Evolutionary conservation across 2,113 vertebrate genomes (phyloP).

Genomic region (Phasianus colchicus): DNA sequence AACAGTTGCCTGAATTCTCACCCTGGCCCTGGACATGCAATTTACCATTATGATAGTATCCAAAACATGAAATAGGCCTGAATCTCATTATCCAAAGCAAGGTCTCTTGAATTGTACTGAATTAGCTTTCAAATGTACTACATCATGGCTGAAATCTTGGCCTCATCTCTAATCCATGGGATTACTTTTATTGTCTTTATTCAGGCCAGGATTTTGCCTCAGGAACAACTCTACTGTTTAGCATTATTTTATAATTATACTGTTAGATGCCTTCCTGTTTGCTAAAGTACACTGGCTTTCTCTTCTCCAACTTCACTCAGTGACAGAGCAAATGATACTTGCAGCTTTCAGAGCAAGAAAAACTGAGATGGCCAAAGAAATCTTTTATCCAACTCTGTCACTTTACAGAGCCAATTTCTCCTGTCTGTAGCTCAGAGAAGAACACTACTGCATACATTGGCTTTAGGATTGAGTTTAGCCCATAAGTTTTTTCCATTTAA

Average conservation of each 20-base stretch:
- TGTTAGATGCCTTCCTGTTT: not conserved
- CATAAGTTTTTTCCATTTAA: slow-evolving; percentile 13
- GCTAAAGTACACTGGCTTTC: not conserved
- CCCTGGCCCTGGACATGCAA: not conserved
- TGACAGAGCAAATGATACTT: not conserved
- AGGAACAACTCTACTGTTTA: not conserved
- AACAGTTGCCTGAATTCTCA: not conserved
- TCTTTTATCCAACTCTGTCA: not conserved
- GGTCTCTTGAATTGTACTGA: not conserved
- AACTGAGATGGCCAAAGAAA: not conserved
- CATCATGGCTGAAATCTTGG: not conserved
- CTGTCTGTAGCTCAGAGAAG: not conserved
- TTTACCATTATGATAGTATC: not conserved
- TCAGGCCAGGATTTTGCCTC: not conserved
- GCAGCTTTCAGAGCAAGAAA: not conserved
- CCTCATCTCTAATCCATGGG: not conserved
- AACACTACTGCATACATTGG: not conserved
- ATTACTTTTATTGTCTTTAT: not conserved
- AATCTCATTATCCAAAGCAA: not conserved
- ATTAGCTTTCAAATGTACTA: not conserved
- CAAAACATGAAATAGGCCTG: not conserved
- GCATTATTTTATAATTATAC: not conserved
- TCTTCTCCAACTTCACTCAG: not conserved
- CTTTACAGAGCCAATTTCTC: not conserved
- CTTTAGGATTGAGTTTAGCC: not conserved